Percentiles rank a stretch among this genome's conserved stretches.
Evolutionary conservation across 1,140 invertebrate species (phyloP).

Genomic region (Meloidogyne exigua): DNA sequence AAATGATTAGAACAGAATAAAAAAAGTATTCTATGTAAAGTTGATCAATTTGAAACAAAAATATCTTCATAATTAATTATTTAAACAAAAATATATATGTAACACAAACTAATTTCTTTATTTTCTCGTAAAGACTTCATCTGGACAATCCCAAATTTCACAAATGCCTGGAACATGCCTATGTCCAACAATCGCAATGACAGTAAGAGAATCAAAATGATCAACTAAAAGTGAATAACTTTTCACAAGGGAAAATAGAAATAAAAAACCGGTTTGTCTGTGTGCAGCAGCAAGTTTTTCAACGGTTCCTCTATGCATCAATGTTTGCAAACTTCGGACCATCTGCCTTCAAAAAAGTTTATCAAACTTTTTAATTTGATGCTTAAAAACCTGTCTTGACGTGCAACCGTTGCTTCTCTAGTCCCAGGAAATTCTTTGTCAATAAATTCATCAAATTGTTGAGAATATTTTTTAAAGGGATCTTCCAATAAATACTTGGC

Average conservation of each 20-base stretch:
- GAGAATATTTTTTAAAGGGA: too few relatives aligned
- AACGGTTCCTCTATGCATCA: neutral
- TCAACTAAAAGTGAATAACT: neutral
- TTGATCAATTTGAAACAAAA: too few relatives aligned
- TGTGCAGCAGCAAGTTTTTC: conserved; percentile 1
- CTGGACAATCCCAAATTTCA: conserved; percentile 1
- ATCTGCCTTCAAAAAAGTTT: neutral
- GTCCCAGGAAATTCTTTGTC: neutral
- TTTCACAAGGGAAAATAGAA: neutral
- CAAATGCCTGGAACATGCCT: neutral
- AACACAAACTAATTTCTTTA: neutral
- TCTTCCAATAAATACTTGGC: too few relatives aligned
- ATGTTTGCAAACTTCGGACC: neutral
- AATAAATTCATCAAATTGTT: neutral
- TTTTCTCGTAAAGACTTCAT: neutral
- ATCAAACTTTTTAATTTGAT: too few relatives aligned
- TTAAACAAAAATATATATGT: too few relatives aligned
- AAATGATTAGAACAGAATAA: too few relatives aligned
- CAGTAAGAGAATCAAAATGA: neutral
- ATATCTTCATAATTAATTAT: too few relatives aligned
- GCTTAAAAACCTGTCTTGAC: neutral
- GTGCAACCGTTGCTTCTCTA: neutral
- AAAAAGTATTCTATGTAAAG: too few relatives aligned
- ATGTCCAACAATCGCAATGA: neutral
- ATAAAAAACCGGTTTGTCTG: neutral